A percentile compares a stretch with the other conserved stretches of the same genome.
Evolutionary conservation across 1,140 invertebrate genomes (phyloP).

Genomic region (Nylanderia fulva): DNA sequence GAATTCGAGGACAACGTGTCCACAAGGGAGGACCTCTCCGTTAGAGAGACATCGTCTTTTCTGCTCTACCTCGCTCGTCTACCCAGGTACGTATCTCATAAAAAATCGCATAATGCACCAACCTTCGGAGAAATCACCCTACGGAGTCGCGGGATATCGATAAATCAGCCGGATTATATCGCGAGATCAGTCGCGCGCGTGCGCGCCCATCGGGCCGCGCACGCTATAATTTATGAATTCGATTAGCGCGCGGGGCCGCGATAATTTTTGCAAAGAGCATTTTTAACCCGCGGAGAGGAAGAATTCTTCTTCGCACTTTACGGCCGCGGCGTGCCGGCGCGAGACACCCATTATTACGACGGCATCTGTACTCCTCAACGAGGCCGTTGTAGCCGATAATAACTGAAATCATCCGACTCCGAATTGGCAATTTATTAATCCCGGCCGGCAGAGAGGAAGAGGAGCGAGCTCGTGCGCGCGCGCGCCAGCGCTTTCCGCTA

Average conservation of each 20-base stretch:
- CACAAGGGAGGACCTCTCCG: constrained; percentile 78
- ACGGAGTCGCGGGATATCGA: constrained; percentile 21
- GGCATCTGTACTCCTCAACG: constrained; percentile 51
- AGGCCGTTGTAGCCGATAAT: constrained; percentile 63
- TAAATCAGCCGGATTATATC: constrained; percentile 46
- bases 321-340: constrained; percentile 34
- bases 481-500: constrained; percentile 63
- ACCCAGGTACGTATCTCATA: constrained; percentile 80
- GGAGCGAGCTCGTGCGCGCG: too few species aligned
- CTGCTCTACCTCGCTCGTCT: constrained; percentile 84
- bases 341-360: constrained; percentile 54
- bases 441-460: neutral
- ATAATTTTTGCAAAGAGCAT: constrained; percentile 48
- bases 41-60: constrained; percentile 82
- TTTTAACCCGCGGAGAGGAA: constrained; percentile 33
- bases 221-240: constrained; percentile 55
- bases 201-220: neutral
- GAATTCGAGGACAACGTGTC: constrained; percentile 80
- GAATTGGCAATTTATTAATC: constrained; percentile 72
- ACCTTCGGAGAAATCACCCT: constrained; percentile 16
- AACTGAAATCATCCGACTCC: constrained; percentile 61
- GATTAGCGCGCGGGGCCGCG: constrained; percentile 53
- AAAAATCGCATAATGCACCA: constrained; percentile 14
- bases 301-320: constrained; percentile 60
- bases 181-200: constrained; percentile 43